Conservation (phyloP, 2,797 vertebrate species). For the Apogon hyalosoma region DNA sequence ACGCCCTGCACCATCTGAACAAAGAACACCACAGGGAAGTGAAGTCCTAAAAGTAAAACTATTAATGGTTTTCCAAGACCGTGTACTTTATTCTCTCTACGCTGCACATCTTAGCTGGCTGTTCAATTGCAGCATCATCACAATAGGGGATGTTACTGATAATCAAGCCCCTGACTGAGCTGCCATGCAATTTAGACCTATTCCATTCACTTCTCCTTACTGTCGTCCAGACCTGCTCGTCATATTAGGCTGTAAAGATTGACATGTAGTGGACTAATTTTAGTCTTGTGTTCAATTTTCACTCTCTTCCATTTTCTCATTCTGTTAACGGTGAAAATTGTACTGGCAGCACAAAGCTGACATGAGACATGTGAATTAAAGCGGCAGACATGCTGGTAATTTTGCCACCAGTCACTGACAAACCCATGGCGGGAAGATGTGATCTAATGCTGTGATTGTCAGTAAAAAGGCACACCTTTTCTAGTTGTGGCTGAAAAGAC, state of each 20-base stretch:
- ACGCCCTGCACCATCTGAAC: conserved; percentile 25
- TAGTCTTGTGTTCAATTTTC: conserved; percentile 85
- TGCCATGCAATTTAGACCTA: conserved; percentile 81
- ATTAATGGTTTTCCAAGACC: conserved; percentile 73
- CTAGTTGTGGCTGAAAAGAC: conserved; percentile 70
- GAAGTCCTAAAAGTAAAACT: conserved; percentile 72
- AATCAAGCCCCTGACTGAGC: conserved; percentile 83
- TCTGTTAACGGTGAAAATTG: conserved; percentile 83
- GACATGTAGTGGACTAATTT: conserved; percentile 83
- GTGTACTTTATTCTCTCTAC: conserved; percentile 75
- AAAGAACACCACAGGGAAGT: conserved; percentile 55
- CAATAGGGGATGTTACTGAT: conserved; percentile 83
- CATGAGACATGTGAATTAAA: conserved; percentile 85
- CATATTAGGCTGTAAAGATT: conserved; percentile 81
- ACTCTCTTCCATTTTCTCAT: conserved; percentile 82
- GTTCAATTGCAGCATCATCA: conserved; percentile 81
- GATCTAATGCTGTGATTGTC: conserved; percentile 82
- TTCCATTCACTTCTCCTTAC: conserved; percentile 79
- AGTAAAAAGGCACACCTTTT: conserved; percentile 80
- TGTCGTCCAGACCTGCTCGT: conserved; percentile 75
- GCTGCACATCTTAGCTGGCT: conserved; percentile 69
- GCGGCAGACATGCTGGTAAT: conserved; percentile 83
- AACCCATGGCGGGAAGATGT: conserved; percentile 77
- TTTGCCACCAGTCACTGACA: conserved; percentile 80
- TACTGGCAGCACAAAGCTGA: conserved; percentile 80